phyloP scores from a whole-genome alignment of 2,888 invertebrate species.

The Agrotis exclamationis region DNA sequence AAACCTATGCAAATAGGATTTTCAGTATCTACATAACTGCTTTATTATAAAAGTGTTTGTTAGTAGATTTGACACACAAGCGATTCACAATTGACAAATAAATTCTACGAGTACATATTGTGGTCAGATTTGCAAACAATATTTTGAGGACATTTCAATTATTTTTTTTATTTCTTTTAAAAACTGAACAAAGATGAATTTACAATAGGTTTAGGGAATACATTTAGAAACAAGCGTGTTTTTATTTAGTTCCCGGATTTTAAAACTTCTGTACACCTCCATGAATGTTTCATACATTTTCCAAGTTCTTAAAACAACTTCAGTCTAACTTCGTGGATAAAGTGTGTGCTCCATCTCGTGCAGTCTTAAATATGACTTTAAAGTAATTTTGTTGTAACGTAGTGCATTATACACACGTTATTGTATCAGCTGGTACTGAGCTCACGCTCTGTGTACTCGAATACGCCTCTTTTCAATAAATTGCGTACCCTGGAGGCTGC shows the following conservation, averaged over 20 bases:
- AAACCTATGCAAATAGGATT: slow-evolving; percentile 34
- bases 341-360: slow-evolving; percentile 36
- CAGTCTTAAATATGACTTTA: slow-evolving; percentile 45
- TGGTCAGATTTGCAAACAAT: slow-evolving; percentile 9
- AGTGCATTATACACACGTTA: slow-evolving; percentile 47
- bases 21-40: slow-evolving; percentile 19
- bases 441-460: slow-evolving; percentile 30
- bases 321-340: slow-evolving; percentile 27
- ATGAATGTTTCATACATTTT: slow-evolving; percentile 51
- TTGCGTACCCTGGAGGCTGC: slow-evolving; percentile 58
- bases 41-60: slow-evolving; percentile 33
- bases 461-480: slow-evolving; percentile 60
- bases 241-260: slow-evolving; percentile 32
- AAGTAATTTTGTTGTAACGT: slow-evolving; percentile 50
- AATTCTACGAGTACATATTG: slow-evolving; percentile 18
- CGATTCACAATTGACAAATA: slow-evolving; percentile 24
- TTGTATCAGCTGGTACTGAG: slow-evolving; percentile 45
- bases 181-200: background rate
- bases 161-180: slow-evolving; percentile 6
- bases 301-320: slow-evolving; percentile 38
- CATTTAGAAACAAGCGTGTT: background rate
- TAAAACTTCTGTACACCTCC: slow-evolving; percentile 10
- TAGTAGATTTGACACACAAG: slow-evolving; percentile 1
- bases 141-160: background rate
- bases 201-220: background rate